Percentiles rank a stretch among this genome's conserved stretches.
phyloP scores from a whole-genome alignment of 2,797 vertebrate genomes.

The Lepidocolaptes lacrymiger region DNA sequence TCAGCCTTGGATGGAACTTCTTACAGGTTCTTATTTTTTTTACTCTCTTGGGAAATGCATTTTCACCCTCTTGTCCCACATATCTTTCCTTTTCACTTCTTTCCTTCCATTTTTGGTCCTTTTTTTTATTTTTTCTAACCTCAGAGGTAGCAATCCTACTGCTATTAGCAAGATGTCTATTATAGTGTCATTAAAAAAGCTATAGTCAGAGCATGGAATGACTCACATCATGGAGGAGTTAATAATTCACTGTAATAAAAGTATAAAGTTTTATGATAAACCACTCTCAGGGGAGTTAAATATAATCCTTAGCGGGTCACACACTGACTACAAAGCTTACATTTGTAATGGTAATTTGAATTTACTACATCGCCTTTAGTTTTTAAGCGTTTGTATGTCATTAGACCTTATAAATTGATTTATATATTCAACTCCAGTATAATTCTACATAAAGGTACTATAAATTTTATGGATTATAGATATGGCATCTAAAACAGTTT shows the following conservation, averaged over 20 bases:
- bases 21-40: neutral
- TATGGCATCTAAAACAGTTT: slow-evolving; percentile 85
- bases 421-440: slow-evolving; percentile 81
- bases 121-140: slow-evolving; percentile 44
- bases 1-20: neutral
- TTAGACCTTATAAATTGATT: slow-evolving; percentile 87
- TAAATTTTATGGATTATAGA: slow-evolving; percentile 85
- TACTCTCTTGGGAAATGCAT: slow-evolving; percentile 44
- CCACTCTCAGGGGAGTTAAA: slow-evolving; percentile 85
- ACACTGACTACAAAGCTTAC: slow-evolving; percentile 85
- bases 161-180: slow-evolving; percentile 86
- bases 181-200: slow-evolving; percentile 85
- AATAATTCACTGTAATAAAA: slow-evolving; percentile 87
- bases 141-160: slow-evolving; percentile 77
- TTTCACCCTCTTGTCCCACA: slow-evolving; percentile 11
- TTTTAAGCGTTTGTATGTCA: slow-evolving; percentile 85
- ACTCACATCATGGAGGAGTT: slow-evolving; percentile 85
- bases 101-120: neutral
- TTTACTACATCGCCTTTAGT: slow-evolving; percentile 85
- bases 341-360: slow-evolving; percentile 87
- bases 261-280: slow-evolving; percentile 88
- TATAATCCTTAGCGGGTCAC: slow-evolving; percentile 85
- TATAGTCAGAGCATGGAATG: slow-evolving; percentile 81
- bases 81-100: slow-evolving; percentile 45
- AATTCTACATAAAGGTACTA: slow-evolving; percentile 82